These are phyloP conservation scores for Drosophila rhopaloa DNA, from an alignment of 1,140 invertebrate genomes.

Conservation along the genomic window DNA sequence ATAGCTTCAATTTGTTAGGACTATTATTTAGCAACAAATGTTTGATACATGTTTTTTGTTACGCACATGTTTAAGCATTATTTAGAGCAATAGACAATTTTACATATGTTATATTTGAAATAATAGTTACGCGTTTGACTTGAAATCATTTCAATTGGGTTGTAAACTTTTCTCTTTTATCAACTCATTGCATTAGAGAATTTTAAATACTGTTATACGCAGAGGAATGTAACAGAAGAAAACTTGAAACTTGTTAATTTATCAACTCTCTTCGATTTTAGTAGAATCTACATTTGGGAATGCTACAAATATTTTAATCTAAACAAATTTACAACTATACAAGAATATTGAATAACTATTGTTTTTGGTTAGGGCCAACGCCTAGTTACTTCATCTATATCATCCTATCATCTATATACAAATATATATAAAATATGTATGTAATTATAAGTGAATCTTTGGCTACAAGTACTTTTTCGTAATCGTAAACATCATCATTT, in stretches of 20 bases:
- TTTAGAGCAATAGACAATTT: conserved; percentile 72
- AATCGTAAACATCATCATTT: conserved; percentile 70
- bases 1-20: conserved; percentile 24
- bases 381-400: conserved; percentile 17
- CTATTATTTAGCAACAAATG: conserved; percentile 49
- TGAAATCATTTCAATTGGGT: conserved; percentile 57
- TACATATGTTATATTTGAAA: conserved; percentile 41
- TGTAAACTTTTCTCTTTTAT: conserved; percentile 49
- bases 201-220: conserved; percentile 40
- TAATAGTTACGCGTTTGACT: conserved; percentile 22
- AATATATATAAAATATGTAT: conserved; percentile 31
- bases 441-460: conserved; percentile 48
- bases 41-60: conserved; percentile 53
- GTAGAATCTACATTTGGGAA: conserved; percentile 32
- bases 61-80: conserved; percentile 76
- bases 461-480: conserved; percentile 60
- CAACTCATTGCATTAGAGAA: conserved; percentile 24
- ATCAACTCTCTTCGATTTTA: conserved; percentile 49
- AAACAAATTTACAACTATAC: conserved; percentile 57
- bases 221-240: conserved; percentile 7
- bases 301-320: conserved; percentile 39
- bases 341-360: conserved; percentile 16
- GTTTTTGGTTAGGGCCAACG: conserved; percentile 12
- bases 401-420: conserved; percentile 33
- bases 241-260: conserved; percentile 19